These are phyloP conservation scores for Melanostoma mellinum DNA, from an alignment of 2,888 invertebrate genomes.

Conservation along the genomic window DNA sequence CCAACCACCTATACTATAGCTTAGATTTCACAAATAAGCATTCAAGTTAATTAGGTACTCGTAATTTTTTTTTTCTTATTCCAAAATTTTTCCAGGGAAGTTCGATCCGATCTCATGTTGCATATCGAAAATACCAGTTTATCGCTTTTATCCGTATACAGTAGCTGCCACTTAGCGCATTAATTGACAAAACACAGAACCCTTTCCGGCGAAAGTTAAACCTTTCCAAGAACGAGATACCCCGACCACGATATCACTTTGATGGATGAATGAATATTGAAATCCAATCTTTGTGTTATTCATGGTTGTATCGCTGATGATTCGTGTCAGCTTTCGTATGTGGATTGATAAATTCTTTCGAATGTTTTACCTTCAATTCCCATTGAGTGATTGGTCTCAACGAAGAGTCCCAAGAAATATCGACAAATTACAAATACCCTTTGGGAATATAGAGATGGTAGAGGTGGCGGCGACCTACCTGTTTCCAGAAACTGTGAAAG, in stretches of 20 bases:
- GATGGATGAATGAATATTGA: slow-evolving; percentile 70
- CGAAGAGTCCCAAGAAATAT: slow-evolving; percentile 1
- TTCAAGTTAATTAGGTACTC: too few species aligned
- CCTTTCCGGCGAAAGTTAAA: slow-evolving; percentile 59
- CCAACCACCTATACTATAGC: too few species aligned
- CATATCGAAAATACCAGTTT: slow-evolving; percentile 25
- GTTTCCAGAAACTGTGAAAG: slow-evolving; percentile 64
- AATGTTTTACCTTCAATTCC: slow-evolving; percentile 20
- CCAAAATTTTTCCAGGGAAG: neutral
- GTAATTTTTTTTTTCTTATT: too few species aligned
- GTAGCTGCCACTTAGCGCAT: slow-evolving; percentile 67
- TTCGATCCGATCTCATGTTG: neutral
- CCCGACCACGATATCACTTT: slow-evolving; percentile 56
- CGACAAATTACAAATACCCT: slow-evolving; percentile 64
- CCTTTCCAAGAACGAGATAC: slow-evolving; percentile 57
- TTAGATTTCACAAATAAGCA: too few species aligned
- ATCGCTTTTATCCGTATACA: slow-evolving; percentile 42
- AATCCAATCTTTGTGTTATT: slow-evolving; percentile 52
- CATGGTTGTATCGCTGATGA: slow-evolving; percentile 23
- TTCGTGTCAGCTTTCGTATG: slow-evolving; percentile 54
- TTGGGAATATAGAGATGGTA: slow-evolving; percentile 26
- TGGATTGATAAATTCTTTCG: slow-evolving; percentile 59
- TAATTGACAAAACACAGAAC: slow-evolving; percentile 67
- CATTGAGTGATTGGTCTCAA: slow-evolving; percentile 48
- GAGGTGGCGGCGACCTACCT: slow-evolving; percentile 42